phyloP scores from a whole-genome alignment of 2,888 invertebrate genomes.

The Diloba caeruleocephala region DNA sequence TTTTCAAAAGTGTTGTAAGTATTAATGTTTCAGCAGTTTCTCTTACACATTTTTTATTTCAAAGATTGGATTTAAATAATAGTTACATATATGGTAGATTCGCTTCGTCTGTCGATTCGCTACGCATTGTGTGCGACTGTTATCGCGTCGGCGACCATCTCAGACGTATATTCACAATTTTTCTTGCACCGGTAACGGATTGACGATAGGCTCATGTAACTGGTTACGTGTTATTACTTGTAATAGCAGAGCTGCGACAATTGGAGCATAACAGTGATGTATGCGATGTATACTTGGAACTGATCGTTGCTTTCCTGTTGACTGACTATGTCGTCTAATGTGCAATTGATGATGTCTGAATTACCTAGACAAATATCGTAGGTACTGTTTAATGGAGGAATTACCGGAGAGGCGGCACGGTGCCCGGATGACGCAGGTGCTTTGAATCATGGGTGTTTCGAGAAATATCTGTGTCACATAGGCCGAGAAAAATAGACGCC shows the following conservation, averaged over 20 bases:
- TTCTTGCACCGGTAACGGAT: constrained; percentile 34
- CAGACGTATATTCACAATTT: constrained; percentile 48
- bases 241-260: constrained; percentile 36
- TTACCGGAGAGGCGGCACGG: too few relatives aligned
- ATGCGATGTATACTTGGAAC: constrained; percentile 28
- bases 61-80: constrained; percentile 9
- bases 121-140: constrained; percentile 54
- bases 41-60: background rate
- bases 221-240: constrained; percentile 44
- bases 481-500: too few relatives aligned
- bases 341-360: constrained; percentile 11
- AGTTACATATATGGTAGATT: constrained; percentile 34
- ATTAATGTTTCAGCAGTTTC: constrained; percentile 10
- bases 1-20: constrained; percentile 1
- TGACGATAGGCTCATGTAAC: constrained; percentile 35
- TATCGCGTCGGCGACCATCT: constrained; percentile 55
- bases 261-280: constrained; percentile 45
- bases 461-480: too few relatives aligned
- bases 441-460: too few relatives aligned
- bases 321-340: constrained; percentile 16
- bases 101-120: constrained; percentile 51
- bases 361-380: background rate
- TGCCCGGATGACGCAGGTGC: too few relatives aligned
- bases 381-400: too few relatives aligned
- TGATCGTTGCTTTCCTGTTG: constrained; percentile 32